Evolutionary conservation across 2,888 invertebrate species (phyloP), one percentile per base, ranked within the genome.

Genomic region (Apodemia zela): DNA sequence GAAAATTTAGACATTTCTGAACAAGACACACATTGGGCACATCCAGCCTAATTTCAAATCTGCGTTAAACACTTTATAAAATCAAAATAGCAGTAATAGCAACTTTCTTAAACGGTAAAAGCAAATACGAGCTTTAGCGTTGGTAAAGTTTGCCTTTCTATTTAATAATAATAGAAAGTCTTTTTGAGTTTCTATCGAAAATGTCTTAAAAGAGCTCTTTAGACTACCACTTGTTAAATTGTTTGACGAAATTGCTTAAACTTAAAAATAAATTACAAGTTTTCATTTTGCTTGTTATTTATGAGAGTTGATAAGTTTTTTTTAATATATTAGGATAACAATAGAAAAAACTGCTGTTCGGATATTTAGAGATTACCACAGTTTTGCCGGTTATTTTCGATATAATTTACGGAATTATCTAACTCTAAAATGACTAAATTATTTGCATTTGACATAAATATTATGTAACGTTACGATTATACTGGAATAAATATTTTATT

Each of bases 101-200:
- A 54, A 54, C 51, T 54, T 54, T 54, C 51, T 25, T 54, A 54
- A 54, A 25, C 21, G 51, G 21, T 21, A 25, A 25, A 54, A 54
- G 51, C 51, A 54, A 54, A 54, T 54, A 54, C 51, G 11, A 21
- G 21, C 51, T 54, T 54, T 15, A 21, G 42, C 51, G 51, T 54
- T 54, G 15, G 18, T 25, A 54, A 54, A 54, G 51, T 54, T 54
- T 54, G 51, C 51, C 51, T 54, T 54, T 54, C 51, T 54, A 54
- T 54, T 54, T 21, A 54, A 54, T 54, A 54, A 54, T 54, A 54
- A 54, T 54, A 54, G 51, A 54, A 54, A 54, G 51, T 54, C 51
- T 54, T 21, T n/a, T 18, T 54, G 51, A 25, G 51, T 54, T 54
- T 25, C 51, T 21, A 21, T 54, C 25, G 51, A 21, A 54, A 54